Evolutionary conservation across 2,113 vertebrate genomes (phyloP), one percentile per base, ranked within the genome.

Genomic region (Halcyon senegalensis): DNA sequence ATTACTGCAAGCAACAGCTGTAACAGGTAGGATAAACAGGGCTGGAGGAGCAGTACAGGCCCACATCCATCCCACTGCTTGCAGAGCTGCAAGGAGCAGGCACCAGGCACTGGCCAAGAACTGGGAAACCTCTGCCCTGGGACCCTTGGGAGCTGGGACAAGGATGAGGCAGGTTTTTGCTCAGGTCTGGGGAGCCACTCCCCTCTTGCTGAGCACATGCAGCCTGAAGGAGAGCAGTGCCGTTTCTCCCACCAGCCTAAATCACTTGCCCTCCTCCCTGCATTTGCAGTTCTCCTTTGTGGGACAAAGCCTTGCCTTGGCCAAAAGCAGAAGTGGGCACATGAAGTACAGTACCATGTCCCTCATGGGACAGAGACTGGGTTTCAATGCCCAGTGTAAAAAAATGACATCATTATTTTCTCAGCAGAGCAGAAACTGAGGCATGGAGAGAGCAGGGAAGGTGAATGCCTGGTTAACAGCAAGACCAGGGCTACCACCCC

Each of bases 61-160:
- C 87, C 55, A 77, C 0, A 2, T 8, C 39, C 2, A 1, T 41
- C 16, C 1, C 0, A 1, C 28, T 27, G 16, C 24, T 31, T 55
- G 63, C 48, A 78, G 16, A 5, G 1, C 16, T 2, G 1, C 1
- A 3, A 16, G 20, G 5, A 78, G 4, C 6, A 66, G 24, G 10
- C 0, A 1, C 27, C 43, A 14, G 25, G 7, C 62, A 60, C 19
- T 7, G 2, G 33, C 18, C 27, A 58, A 72, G 30, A 20, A 33
- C 20, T 0, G 1, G 37, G n/a, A 23, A 5, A 66, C 1, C 37
- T 86, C 24, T 87, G 9, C 15, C 7, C 6, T 35, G 7, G 37
- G 41, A 75, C 28, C 7, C 9, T 12, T 20, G 3, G 37, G 17
- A 81, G 19, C 4, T 53, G 18, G 24, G 13, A 41, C 1, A 1